Percentiles rank a stretch among this genome's conserved stretches.
Conservation (phyloP, 1,140 invertebrate species). For the Caerostris extrusa region DNA sequence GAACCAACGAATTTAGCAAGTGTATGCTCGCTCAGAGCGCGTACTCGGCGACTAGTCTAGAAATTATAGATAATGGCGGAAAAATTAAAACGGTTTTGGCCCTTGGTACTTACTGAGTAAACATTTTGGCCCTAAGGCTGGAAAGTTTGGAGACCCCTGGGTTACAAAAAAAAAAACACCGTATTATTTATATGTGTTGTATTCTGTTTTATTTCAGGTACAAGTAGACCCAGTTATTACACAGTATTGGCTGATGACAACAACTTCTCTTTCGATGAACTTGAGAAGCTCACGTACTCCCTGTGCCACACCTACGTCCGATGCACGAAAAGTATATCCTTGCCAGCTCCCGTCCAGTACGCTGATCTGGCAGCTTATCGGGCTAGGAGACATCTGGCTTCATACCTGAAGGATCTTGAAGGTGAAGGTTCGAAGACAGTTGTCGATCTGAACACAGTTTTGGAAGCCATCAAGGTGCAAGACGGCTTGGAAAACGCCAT, state of each 20-base stretch:
- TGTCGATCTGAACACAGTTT: neutral
- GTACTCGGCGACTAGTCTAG: no score
- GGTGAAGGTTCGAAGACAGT: neutral
- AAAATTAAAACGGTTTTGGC: no score
- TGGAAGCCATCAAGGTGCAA: slow-evolving; percentile 48
- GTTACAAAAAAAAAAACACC: neutral
- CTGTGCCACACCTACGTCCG: slow-evolving; percentile 78
- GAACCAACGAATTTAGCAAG: no score
- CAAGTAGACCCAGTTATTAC: slow-evolving; percentile 78
- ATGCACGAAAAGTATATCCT: slow-evolving; percentile 78
- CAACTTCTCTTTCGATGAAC: slow-evolving; percentile 70
- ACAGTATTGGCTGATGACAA: slow-evolving; percentile 78
- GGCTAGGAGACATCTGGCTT: slow-evolving; percentile 62
- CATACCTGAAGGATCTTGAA: neutral
- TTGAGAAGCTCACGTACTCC: slow-evolving; percentile 78
- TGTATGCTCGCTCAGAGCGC: no score
- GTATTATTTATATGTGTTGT: neutral
- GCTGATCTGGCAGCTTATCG: slow-evolving; percentile 80
- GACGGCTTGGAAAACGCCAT: slow-evolving; percentile 48
- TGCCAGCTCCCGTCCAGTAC: slow-evolving; percentile 79
- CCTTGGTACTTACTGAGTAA: no score
- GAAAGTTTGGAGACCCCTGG: neutral
- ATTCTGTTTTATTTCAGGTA: slow-evolving; percentile 71
- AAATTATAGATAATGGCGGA: no score
- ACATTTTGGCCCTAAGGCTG: no score